Percentiles rank a stretch among this genome's conserved stretches.
Evolutionary conservation across 2,888 invertebrate species (phyloP).

Genomic region (Tetrapedia diversipes): DNA sequence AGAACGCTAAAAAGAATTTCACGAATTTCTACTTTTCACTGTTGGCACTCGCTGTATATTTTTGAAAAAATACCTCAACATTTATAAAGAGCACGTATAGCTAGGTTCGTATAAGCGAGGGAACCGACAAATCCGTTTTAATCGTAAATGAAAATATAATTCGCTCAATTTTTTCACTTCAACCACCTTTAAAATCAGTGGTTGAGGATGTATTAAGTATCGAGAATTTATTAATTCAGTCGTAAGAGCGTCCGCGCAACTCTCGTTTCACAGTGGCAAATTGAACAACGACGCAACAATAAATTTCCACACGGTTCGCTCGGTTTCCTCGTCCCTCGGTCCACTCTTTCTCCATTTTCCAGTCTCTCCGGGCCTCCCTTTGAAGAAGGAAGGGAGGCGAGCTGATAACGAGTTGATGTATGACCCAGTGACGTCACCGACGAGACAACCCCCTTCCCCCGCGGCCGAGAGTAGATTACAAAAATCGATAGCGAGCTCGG

Average conservation of each 20-base stretch:
- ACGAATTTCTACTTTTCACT: too few relatives aligned
- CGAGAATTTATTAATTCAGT: background rate
- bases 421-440: constrained; percentile 80
- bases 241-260: background rate
- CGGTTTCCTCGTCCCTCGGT: constrained; percentile 39
- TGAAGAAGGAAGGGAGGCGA: constrained; percentile 63
- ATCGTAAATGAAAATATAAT: too few relatives aligned
- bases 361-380: constrained; percentile 53
- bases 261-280: background rate
- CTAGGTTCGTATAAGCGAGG: too few relatives aligned
- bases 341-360: constrained; percentile 48
- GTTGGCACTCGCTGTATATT: too few relatives aligned
- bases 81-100: too few relatives aligned
- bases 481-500: constrained; percentile 75
- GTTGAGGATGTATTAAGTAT: too few relatives aligned
- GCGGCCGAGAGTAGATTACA: constrained; percentile 79
- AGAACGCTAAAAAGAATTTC: too few relatives aligned
- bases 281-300: constrained; percentile 5
- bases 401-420: constrained; percentile 83
- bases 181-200: too few relatives aligned
- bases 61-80: too few relatives aligned
- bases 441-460: constrained; percentile 65
- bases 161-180: too few relatives aligned
- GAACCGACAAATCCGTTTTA: too few relatives aligned
- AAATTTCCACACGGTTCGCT: constrained; percentile 30